Evolutionary conservation across 1,140 invertebrate species (phyloP).

Genomic region (Sinella curviseta): DNA sequence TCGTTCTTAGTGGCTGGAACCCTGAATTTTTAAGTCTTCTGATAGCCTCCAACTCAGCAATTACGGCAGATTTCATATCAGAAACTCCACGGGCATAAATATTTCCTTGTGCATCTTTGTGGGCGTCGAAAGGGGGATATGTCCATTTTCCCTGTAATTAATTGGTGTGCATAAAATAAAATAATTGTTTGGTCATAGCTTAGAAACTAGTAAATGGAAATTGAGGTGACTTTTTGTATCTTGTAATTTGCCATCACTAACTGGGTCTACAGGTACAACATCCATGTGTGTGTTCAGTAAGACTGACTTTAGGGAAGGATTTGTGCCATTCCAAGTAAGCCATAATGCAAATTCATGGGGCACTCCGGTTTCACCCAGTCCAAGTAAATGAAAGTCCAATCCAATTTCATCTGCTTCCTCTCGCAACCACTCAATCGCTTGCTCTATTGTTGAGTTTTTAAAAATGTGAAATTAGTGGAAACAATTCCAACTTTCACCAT

Average conservation of each 20-base stretch:
- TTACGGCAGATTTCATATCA: conserved; percentile 80
- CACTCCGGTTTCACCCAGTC: background rate
- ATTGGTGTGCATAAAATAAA: background rate
- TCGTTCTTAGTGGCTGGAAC: conserved; percentile 55
- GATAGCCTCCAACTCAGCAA: conserved; percentile 77
- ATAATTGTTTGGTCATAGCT: background rate
- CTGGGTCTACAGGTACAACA: conserved; percentile 84
- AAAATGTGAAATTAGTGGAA: background rate
- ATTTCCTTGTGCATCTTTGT: conserved; percentile 73
- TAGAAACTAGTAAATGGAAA: background rate
- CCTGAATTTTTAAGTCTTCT: conserved; percentile 64
- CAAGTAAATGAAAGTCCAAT: conserved; percentile 61
- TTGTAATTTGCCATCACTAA: conserved; percentile 54
- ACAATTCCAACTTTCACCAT: background rate
- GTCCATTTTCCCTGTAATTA: conserved; percentile 73
- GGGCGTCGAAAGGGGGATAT: conserved; percentile 73
- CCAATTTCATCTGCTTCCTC: conserved; percentile 67
- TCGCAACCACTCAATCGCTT: conserved; percentile 61
- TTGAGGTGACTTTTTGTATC: too few relatives aligned
- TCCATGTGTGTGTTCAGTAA: conserved; percentile 91
- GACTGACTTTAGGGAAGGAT: conserved; percentile 70
- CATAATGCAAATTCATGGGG: conserved; percentile 58
- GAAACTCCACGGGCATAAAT: conserved; percentile 79
- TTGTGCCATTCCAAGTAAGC: conserved; percentile 74
- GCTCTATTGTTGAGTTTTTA: conserved; percentile 5